These are phyloP conservation scores for Sclerurus mexicanus DNA, from an alignment of 2,113 vertebrate genomes.

Conservation along the genomic window DNA sequence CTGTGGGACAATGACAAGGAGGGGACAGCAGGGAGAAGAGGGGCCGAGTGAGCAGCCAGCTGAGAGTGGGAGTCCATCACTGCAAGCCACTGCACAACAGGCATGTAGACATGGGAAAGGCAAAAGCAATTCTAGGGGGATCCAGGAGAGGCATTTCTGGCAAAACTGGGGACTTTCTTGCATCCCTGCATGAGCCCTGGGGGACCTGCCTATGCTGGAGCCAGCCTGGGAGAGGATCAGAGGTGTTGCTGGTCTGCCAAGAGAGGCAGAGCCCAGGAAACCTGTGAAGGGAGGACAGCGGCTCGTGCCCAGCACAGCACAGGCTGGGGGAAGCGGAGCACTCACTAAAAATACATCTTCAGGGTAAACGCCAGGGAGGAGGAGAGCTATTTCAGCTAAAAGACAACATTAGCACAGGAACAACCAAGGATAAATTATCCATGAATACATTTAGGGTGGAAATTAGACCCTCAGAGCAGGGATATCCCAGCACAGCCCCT, in stretches of 20 bases:
- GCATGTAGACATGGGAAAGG: background rate
- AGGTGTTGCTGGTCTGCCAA: background rate
- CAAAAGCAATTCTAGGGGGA: background rate
- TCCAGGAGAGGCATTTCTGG: background rate
- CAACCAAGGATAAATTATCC: slow-evolving; percentile 49
- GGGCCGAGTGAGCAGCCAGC: fast-evolving
- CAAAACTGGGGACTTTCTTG: background rate
- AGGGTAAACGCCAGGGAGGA: slow-evolving; percentile 26
- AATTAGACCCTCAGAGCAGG: slow-evolving; percentile 10
- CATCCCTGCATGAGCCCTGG: background rate
- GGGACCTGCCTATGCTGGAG: background rate
- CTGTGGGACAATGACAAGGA: background rate
- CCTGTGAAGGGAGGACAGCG: background rate
- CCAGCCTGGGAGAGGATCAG: background rate
- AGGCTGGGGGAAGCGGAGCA: background rate
- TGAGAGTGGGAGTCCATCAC: background rate
- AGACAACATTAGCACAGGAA: slow-evolving; percentile 48
- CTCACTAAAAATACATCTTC: slow-evolving; percentile 58
- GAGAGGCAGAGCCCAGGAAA: background rate
- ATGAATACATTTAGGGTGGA: slow-evolving; percentile 39
- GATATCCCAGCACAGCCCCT: background rate
- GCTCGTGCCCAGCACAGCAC: background rate
- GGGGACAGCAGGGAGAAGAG: background rate
- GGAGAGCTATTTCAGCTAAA: slow-evolving; percentile 64
- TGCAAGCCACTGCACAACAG: fast-evolving